These are phyloP conservation scores for Coranthus polyacanthus DNA, from an alignment of 2,797 vertebrate genomes.

Conservation along the genomic window DNA sequence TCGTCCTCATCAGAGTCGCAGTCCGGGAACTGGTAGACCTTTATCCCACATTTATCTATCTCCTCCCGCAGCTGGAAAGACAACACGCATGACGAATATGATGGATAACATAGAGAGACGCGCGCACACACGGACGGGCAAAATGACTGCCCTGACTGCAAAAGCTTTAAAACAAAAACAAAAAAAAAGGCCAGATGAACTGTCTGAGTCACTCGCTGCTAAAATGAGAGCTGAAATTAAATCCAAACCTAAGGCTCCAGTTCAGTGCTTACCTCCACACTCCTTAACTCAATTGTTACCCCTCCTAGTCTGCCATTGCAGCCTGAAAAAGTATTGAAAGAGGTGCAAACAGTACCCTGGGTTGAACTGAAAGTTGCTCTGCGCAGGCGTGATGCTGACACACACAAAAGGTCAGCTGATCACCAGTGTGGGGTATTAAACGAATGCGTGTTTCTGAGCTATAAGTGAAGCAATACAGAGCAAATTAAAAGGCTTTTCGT, in stretches of 20 bases:
- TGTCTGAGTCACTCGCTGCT: slow-evolving; percentile 26
- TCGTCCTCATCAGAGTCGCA: slow-evolving; percentile 97
- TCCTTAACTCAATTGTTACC: not conserved
- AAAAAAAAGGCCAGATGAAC: not conserved
- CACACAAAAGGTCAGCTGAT: too few relatives aligned
- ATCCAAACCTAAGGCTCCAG: not conserved
- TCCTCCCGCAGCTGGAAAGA: slow-evolving; percentile 91
- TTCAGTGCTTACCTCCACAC: not conserved
- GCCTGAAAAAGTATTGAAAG: too few relatives aligned
- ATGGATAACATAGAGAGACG: too few relatives aligned
- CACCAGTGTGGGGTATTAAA: too few relatives aligned
- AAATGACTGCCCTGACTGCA: slow-evolving; percentile 17
- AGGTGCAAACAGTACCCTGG: not conserved
- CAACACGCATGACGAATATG: not conserved
- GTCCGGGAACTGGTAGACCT: slow-evolving; percentile 96
- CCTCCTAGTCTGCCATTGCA: not conserved
- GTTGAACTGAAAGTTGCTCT: not conserved
- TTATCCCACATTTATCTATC: slow-evolving; percentile 94
- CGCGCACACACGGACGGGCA: too few relatives aligned
- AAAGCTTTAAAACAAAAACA: not conserved
- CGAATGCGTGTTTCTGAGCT: too few relatives aligned
- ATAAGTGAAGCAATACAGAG: too few relatives aligned
- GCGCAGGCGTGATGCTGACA: too few relatives aligned
- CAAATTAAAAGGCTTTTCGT: not conserved
- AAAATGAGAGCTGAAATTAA: slow-evolving; percentile 13